Base-by-base conservation (phyloP, 2,888 invertebrate genomes). In the Isotomurus palustris region DNA sequence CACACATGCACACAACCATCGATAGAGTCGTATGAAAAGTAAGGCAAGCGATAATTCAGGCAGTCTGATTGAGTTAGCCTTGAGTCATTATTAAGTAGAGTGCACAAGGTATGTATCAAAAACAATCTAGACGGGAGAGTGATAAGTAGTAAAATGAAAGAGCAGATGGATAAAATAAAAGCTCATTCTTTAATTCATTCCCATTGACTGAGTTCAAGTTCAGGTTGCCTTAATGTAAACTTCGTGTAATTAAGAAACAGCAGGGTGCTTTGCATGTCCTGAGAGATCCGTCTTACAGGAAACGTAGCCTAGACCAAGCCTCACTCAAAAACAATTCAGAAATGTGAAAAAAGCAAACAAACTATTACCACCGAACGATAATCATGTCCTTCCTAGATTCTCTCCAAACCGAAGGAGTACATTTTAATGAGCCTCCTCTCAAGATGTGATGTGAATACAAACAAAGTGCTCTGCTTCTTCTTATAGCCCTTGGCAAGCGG, bases 191-290 rank as follows among this genome's bases (percentile, higher is more conserved):
- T 17, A 40, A 6, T 43, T 5, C 22, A 17, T 17, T 43, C 24
- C 17, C 43, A 43, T 43, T 43, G 3, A 43, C 14, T 22, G 22
- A 5, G 14, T 43, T 43, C 43, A 43, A 43, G 22, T 43, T 43
- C 22, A 24, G 24, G 24, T 43, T 8, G 19, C 3, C 43, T 43
- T 56, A 63, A 56, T 27, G 45, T 59, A 66, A 65, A 60, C 63
- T 57, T 59, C 53, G 53, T 61, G 64, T 67, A 68, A 70, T 70
- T 70, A 70, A 68, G 61, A 58, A 56, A 48, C 70, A 61, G 62
- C 67, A 53, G 68, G 70, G 58, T 63, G 58, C 58, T 50, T 58
- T 66, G 60, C 63, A 66, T 64, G 67, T 57, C 56, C n/a, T n/a
- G n/a, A n/a, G 52, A 50, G 59, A 63, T 56, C 53, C 57, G 54